Percentiles rank a stretch among this genome's conserved stretches.
phyloP scores from a whole-genome alignment of 2,797 vertebrate species.

The Takifugu ocellatus region DNA sequence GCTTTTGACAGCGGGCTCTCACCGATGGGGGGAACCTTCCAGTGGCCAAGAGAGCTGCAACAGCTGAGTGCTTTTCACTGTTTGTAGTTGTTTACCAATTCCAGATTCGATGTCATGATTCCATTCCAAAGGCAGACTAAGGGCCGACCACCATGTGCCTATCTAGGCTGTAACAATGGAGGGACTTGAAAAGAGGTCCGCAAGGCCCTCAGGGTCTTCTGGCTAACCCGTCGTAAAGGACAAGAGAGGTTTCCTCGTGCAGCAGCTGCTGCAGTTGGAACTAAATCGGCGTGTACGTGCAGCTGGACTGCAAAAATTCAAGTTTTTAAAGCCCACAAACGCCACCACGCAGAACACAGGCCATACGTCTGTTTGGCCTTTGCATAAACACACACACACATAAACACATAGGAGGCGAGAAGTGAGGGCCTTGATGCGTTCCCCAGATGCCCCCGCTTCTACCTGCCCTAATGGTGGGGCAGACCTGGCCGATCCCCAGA shows the following conservation, averaged over 20 bases:
- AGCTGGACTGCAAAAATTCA: neutral
- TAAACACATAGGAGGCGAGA: constrained; percentile 12
- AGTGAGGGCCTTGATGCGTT: constrained; percentile 42
- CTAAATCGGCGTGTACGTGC: neutral
- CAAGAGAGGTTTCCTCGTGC: constrained; percentile 8
- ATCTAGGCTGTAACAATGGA: constrained; percentile 4
- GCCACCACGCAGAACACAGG: neutral
- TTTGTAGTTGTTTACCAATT: constrained; percentile 33
- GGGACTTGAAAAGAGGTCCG: constrained; percentile 29
- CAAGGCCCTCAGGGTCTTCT: constrained; percentile 41
- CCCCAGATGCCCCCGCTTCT: constrained; percentile 33
- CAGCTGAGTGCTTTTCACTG: constrained; percentile 32
- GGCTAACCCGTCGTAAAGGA: constrained; percentile 4
- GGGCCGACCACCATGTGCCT: constrained; percentile 15
- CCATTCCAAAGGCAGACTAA: constrained; percentile 19
- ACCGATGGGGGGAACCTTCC: constrained; percentile 6
- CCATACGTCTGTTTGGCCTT: constrained; percentile 4
- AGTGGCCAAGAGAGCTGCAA: constrained; percentile 4
- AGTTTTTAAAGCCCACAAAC: neutral
- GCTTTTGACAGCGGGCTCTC: neutral
- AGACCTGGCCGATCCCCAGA: constrained; percentile 51
- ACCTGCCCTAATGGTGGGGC: constrained; percentile 20
- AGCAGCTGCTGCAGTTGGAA: neutral
- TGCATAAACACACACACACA: constrained; percentile 4
- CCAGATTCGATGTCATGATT: constrained; percentile 29